phyloP scores from a whole-genome alignment of 64 coral and sea anemone species.

The Stichodactyla helianthus region DNA sequence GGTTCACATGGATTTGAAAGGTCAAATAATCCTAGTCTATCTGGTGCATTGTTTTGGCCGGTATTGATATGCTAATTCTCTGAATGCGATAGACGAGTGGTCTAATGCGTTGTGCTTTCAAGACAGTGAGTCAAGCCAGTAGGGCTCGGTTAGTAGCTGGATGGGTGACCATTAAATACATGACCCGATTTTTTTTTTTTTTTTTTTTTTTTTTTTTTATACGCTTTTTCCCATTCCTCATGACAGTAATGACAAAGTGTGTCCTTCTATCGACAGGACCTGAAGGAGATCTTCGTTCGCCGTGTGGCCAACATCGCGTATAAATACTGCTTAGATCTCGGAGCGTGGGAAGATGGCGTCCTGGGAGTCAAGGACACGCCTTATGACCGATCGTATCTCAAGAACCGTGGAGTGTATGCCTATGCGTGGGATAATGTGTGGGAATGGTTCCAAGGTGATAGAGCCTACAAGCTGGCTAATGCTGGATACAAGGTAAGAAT shows the following conservation, averaged over 20 bases:
- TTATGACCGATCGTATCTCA: slow-evolving; percentile 70
- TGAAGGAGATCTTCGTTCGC: slow-evolving; percentile 88
- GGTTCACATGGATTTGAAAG: no score
- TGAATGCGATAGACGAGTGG: no score
- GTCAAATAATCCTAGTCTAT: no score
- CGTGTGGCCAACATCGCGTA: slow-evolving; percentile 60
- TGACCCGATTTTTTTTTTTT: no score
- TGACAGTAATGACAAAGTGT: background rate
- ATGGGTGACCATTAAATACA: no score
- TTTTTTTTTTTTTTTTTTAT: no score
- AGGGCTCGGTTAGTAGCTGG: no score
- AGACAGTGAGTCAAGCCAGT: no score
- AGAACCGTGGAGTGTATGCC: slow-evolving; percentile 74
- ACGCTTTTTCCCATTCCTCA: background rate
- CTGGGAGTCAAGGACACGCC: slow-evolving; percentile 84
- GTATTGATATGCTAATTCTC: no score
- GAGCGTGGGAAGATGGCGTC: slow-evolving; percentile 85
- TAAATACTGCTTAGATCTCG: slow-evolving; percentile 67
- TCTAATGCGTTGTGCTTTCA: no score
- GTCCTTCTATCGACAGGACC: slow-evolving; percentile 13
- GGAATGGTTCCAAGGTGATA: slow-evolving; percentile 87
- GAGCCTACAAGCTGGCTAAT: slow-evolving; percentile 85
- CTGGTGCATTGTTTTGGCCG: no score
- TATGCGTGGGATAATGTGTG: slow-evolving; percentile 95
- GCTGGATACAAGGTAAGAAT: slow-evolving; percentile 73